These are phyloP conservation scores for Polypedilum pembai DNA, from an alignment of 1,140 invertebrate genomes.

Conservation along the genomic window DNA sequence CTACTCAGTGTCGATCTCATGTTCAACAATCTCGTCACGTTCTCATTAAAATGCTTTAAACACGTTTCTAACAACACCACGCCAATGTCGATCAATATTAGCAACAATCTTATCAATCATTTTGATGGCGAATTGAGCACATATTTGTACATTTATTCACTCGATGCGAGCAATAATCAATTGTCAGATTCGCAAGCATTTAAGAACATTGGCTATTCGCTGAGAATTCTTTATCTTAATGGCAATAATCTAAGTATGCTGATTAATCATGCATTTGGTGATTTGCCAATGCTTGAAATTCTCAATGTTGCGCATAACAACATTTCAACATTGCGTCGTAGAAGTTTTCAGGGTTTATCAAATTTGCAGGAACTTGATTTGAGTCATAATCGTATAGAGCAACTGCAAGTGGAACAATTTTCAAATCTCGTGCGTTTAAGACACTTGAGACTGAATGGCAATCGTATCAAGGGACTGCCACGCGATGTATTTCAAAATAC, in stretches of 20 bases:
- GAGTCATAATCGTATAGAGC: conserved; percentile 65
- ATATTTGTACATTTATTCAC: conserved; percentile 53
- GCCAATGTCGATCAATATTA: conserved; percentile 59
- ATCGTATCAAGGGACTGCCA: conserved; percentile 66
- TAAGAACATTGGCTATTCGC: conserved; percentile 50
- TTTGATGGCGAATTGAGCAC: conserved; percentile 50
- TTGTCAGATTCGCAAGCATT: conserved; percentile 58
- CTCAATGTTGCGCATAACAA: conserved; percentile 67
- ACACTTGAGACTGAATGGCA: conserved; percentile 66
- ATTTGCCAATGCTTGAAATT: conserved; percentile 60
- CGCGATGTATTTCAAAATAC: conserved; percentile 74
- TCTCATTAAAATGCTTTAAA: conserved; percentile 58
- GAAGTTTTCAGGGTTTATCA: conserved; percentile 64
- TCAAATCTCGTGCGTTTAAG: conserved; percentile 66
- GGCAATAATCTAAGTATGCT: conserved; percentile 65
- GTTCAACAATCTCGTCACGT: conserved; percentile 57
- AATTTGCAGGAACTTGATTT: conserved; percentile 71
- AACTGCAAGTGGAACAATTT: conserved; percentile 74
- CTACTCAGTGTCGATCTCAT: conserved; percentile 64
- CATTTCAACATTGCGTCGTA: conserved; percentile 60
- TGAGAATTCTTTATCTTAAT: conserved; percentile 60
- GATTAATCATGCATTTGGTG: conserved; percentile 61
- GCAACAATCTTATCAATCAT: conserved; percentile 56
- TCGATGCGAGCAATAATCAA: conserved; percentile 64
- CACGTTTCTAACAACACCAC: conserved; percentile 54